phyloP scores from a whole-genome alignment of 2,888 invertebrate species.

The Drosophila stalkeri region DNA sequence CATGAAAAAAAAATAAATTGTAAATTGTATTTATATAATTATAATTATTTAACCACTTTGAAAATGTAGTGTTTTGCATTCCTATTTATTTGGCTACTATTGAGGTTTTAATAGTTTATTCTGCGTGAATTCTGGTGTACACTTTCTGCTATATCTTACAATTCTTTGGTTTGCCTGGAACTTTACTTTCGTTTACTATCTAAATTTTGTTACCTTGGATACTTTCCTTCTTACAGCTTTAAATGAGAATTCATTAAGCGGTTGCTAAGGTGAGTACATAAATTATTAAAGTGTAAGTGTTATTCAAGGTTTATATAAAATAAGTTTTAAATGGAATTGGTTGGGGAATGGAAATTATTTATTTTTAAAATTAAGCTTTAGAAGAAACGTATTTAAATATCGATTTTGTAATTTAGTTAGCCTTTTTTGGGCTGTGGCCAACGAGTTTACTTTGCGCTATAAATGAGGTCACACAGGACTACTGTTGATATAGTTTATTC shows the following conservation, averaged over 20 bases:
- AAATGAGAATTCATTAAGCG: not conserved
- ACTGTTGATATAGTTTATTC: not conserved
- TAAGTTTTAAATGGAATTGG: not conserved
- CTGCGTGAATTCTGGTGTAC: too few species aligned
- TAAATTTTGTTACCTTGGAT: not conserved
- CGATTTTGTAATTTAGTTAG: not conserved
- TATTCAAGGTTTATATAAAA: not conserved
- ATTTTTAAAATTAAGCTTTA: too few species aligned
- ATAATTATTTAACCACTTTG: conserved; percentile 40
- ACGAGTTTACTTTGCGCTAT: not conserved
- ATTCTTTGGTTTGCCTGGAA: not conserved
- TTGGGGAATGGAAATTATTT: too few species aligned
- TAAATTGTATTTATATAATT: conserved; percentile 45
- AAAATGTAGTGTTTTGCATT: conserved; percentile 27
- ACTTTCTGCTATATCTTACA: not conserved
- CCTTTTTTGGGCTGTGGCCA: not conserved
- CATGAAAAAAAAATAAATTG: conserved; percentile 25
- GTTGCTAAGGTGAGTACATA: not conserved
- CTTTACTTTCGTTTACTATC: not conserved
- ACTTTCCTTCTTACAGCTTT: not conserved
- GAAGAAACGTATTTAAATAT: not conserved
- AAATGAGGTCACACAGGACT: not conserved
- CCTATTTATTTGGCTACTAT: not conserved
- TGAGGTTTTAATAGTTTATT: not conserved
- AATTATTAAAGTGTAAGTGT: not conserved